Evolutionary conservation across 2,888 invertebrate genomes (phyloP), one percentile per base, ranked within the genome.

Genomic region (Zhuqinia jingwanae): DNA sequence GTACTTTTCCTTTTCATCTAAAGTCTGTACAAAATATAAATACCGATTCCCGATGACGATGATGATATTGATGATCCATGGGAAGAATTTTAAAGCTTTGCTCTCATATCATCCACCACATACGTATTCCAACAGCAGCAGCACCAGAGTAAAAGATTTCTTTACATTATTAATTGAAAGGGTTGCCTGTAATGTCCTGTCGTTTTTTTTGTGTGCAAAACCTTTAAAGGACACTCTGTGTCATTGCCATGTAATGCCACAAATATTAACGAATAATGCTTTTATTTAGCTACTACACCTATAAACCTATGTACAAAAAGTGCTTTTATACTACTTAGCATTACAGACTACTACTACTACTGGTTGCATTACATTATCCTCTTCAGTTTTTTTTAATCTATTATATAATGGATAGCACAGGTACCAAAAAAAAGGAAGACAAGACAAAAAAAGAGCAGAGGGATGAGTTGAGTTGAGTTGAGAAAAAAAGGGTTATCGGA

Each of bases 111-210:
- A 22, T 17, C 17, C 22, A n/a, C 15, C 30, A 11, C 15, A 5
- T 63, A 1, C 47, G n/a, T n/a, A n/a, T n/a, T n/a, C n/a, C n/a
- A n/a, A n/a, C n/a, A n/a, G n/a, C n/a, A n/a, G n/a, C n/a, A n/a
- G n/a, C n/a, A n/a, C 47, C 47, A 10, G 22, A 56, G 20, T 20
- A 15, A 56, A 56, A 45, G 45, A 45, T n/a, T n/a, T n/a, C n/a
- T n/a, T n/a, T n/a, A n/a, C n/a, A n/a, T n/a, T n/a, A n/a, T n/a
- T n/a, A 47, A 70, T 60, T 11, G 25, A 73, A 73, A 73, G 73
- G 73, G 73, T 73, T 73, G 73, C n/a, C 50, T 73, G 70, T 70
- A n/a, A n/a, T n/a, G n/a, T n/a, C n/a, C n/a, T 63, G 58, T 63
- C 8, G 17, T 2, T 10, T 60, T 27, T 20, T 17, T 56, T 56